phyloP scores from a whole-genome alignment of 2,113 vertebrate species.

The Pterophyllum scalare region DNA sequence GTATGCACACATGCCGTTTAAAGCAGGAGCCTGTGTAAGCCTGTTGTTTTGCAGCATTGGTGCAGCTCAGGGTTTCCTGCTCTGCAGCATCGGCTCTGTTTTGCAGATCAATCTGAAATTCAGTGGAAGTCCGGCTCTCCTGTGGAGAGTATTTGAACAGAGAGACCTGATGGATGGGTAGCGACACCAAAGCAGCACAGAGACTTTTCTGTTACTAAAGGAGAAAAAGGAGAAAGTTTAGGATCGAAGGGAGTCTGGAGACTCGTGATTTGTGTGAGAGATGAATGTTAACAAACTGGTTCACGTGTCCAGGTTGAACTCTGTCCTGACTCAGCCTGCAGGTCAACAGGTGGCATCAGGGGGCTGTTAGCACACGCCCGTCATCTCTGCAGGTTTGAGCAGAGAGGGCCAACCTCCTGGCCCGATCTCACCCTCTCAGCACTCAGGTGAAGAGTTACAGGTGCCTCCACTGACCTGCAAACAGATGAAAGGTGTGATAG shows the following conservation, averaged over 20 bases:
- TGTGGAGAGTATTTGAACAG: not conserved
- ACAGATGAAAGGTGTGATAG: not conserved
- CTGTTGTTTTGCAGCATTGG: not conserved
- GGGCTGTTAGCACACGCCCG: not conserved
- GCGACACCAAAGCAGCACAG: accelerated
- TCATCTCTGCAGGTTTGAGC: conserved; percentile 2
- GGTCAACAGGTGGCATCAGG: not conserved
- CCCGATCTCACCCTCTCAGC: not conserved
- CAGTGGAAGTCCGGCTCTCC: not conserved
- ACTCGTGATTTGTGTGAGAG: not conserved
- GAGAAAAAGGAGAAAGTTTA: not conserved
- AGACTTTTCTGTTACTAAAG: not conserved
- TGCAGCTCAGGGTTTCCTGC: not conserved
- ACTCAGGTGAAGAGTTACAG: not conserved
- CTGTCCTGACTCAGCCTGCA: not conserved
- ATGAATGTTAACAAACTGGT: not conserved
- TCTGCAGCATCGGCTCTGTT: conserved; percentile 22
- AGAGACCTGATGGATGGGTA: not conserved
- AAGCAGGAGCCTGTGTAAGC: not conserved
- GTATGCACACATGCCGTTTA: not conserved
- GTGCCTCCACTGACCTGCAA: not conserved
- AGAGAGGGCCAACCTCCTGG: not conserved
- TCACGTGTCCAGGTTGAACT: not conserved
- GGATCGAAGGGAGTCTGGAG: conserved; percentile 1
- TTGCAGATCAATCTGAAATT: conserved; percentile 14